Base-by-base conservation (phyloP, 2,888 invertebrate genomes). In the Prenolepis imparis region DNA sequence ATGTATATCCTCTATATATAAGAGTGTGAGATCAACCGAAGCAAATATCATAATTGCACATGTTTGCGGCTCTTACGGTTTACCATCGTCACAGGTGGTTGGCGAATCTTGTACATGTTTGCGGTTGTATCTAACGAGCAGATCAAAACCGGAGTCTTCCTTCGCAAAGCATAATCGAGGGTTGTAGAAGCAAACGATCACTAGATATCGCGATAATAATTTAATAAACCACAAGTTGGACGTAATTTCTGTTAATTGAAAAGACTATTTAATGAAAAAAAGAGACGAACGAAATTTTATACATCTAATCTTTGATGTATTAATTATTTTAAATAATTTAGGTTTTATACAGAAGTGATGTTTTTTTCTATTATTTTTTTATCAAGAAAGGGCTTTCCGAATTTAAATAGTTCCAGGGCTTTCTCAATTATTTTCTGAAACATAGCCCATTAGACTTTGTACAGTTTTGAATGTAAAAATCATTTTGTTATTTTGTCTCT, bases 11-110 rank as follows among this genome's bases (percentile, higher is more conserved):
- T 15, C 28, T 28, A 28, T 28, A 3, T 28, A 66, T 64, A 73
- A 9, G 11, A 15, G 18, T 11, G 12, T 15, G 48, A 66, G 61
- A 66, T 77, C 55, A 32, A 52, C 39, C 18, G 82, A 48, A 84
- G 70, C 57, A 86, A 67, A 83, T 84, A 78, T 89, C 87, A 82
- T 86, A 83, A 87, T 86, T 84, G 67, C 75, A 83, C 41, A 72
- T 85, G 82, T 84, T 83, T 75, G 87, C 72, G 89, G 89, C 83
- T 82, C 75, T 84, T 82, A 86, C 70, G 87, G 86, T 52, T 85
- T 83, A 75, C 86, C 87, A 52, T 83, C 66, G 84, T 89, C 85
- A 86, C 84, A 83, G 84, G 85, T 84, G 86, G 84, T 84, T 77
- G 83, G 87, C 67, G 81, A 87, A 86, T 84, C 85, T 52, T 52